Base-by-base conservation (phyloP, 2,113 vertebrate genomes). In the Ancistrus triradiatus region DNA sequence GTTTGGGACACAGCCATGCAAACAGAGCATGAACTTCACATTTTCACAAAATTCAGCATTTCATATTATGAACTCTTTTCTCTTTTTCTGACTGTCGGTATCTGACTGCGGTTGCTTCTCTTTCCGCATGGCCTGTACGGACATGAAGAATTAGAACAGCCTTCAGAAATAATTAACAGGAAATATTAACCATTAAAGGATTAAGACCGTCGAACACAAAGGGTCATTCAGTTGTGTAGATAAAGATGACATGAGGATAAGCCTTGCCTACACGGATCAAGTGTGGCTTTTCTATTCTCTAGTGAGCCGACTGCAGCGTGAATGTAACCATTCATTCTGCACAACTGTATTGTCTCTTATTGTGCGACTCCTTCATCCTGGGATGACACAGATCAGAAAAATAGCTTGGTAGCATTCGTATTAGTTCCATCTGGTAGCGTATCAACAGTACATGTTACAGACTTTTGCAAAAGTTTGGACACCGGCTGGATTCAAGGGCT, bases 161-260 rank as follows among this genome's bases (percentile, higher is more conserved):
- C 15, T 11, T 47, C 33, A 46, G 68, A 44, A 72, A 68, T 74
- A 33, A 74, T 74, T 69, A 69, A 72, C 62, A 67, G 62, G 28
- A 47, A 68, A 48, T 38, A 59, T 72, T 64, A 70, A 53, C 67
- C 40, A 62, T 73, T 69, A 67, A 66, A 71, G 68, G 65, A 74
- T 68, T 42, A 68, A 53, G 60, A 28, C 38, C 21, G 35, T 24
- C 10, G 42, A 28, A 65, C 51, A 69, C 63, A 72, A 60, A 63
- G 69, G 42, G 19, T 56, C 63, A 33, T 69, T 69, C 61, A 74
- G 50, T 63, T 40, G 10, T 11, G 7, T 37, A 66, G 63, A 68
- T 66, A 59, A 61, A 62, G 53, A 57, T 59, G 42, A 44, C 33
- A 28, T 40, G 38, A n/a, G 52, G 51, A 63, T 72, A 33, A 68